phyloP scores from a whole-genome alignment of 2,888 invertebrate species.

The Pantelozetes paolii region DNA sequence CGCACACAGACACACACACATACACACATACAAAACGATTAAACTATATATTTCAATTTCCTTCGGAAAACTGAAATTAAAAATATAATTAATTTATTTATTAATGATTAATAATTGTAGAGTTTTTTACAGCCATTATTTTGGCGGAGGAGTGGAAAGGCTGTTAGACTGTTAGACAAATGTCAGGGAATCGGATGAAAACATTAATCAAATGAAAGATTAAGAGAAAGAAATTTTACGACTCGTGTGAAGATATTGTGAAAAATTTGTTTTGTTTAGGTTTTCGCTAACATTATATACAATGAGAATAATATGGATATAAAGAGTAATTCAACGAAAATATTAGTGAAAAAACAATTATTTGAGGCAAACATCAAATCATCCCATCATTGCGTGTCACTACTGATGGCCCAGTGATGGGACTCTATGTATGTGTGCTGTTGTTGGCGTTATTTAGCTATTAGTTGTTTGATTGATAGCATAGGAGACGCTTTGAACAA shows the following conservation, averaged over 20 bases:
- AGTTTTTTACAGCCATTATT: background rate
- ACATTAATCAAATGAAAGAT: background rate
- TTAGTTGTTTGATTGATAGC: conserved; percentile 15
- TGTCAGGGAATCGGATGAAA: background rate
- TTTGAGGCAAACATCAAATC: too few species aligned
- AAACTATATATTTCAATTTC: too few species aligned
- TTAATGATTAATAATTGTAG: background rate
- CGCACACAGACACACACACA: too few species aligned
- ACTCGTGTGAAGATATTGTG: too few species aligned
- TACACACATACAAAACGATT: too few species aligned
- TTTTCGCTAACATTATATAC: background rate
- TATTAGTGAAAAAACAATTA: too few species aligned
- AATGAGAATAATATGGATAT: background rate
- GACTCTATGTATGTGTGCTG: background rate
- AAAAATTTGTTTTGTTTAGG: too few species aligned
- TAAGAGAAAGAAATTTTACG: background rate
- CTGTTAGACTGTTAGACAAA: too few species aligned
- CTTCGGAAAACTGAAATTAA: too few species aligned
- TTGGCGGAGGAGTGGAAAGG: background rate
- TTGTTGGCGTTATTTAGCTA: conserved; percentile 5
- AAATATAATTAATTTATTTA: background rate
- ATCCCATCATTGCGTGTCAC: background rate
- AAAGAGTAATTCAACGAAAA: too few species aligned
- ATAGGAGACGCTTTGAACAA: background rate
- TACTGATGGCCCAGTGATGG: background rate